Evolutionary conservation across 2,888 invertebrate species (phyloP).

Genomic region (Xylota sylvarum): DNA sequence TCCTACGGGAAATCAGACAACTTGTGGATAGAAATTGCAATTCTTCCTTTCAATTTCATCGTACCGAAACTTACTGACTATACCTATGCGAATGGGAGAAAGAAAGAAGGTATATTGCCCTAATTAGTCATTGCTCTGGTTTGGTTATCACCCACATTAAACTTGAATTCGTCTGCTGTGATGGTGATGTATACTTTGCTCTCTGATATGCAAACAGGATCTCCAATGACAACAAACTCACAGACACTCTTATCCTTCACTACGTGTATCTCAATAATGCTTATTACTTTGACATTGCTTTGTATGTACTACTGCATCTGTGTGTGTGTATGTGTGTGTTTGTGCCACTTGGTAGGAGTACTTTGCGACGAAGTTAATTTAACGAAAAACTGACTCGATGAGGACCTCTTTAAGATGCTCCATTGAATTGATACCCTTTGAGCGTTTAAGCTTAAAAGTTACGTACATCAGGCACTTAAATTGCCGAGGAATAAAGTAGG

Average conservation of each 20-base stretch:
- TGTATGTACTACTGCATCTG: slow-evolving; percentile 8
- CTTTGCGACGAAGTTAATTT: slow-evolving; percentile 68
- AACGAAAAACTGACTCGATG: slow-evolving; percentile 64
- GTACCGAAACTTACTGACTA: slow-evolving; percentile 31
- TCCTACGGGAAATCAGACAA: slow-evolving; percentile 70
- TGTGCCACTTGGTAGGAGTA: slow-evolving; percentile 16
- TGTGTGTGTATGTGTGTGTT: slow-evolving; percentile 5
- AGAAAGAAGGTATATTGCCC: slow-evolving; percentile 4
- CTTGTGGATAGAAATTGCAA: slow-evolving; percentile 60
- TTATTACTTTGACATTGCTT: slow-evolving; percentile 57
- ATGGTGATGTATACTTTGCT: slow-evolving; percentile 5
- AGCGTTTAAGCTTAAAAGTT: slow-evolving; percentile 38
- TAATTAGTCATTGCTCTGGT: slow-evolving; percentile 50
- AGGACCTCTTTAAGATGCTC: slow-evolving; percentile 45
- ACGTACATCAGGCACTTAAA: slow-evolving; percentile 10
- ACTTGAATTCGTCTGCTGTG: background rate
- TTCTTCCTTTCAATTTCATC: slow-evolving; percentile 63
- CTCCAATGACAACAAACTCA: slow-evolving; percentile 28
- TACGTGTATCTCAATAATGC: slow-evolving; percentile 44
- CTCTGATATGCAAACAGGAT: slow-evolving; percentile 29
- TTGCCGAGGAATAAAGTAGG: slow-evolving; percentile 5
- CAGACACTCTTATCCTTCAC: slow-evolving; percentile 37
- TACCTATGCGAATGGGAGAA: background rate
- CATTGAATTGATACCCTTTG: slow-evolving; percentile 62
- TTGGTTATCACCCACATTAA: slow-evolving; percentile 19